Percentiles rank a stretch among this genome's conserved stretches.
phyloP scores from a whole-genome alignment of 2,888 invertebrate species.

The Platycnemis pennipes region DNA sequence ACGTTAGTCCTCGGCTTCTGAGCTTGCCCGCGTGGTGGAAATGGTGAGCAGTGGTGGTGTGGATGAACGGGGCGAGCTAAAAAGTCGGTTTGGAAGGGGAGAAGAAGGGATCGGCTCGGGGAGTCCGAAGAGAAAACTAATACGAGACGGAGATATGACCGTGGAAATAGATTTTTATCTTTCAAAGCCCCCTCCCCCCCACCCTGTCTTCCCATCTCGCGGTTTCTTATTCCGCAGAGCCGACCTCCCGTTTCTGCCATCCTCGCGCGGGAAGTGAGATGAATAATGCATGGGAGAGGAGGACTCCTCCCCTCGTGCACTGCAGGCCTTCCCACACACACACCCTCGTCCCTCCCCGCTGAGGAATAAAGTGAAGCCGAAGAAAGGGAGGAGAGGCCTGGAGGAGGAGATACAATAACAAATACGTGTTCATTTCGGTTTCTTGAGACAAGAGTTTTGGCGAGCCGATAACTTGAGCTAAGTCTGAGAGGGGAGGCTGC shows the following conservation, averaged over 20 bases:
- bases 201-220: neutral
- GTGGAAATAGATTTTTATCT: conserved; percentile 66
- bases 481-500: neutral
- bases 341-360: neutral
- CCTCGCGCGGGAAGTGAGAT: neutral
- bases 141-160: neutral
- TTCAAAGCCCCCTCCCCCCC: conserved; percentile 14
- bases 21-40: neutral
- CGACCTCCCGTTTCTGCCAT: neutral
- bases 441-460: neutral
- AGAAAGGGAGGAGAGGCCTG: neutral
- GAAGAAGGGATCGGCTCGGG: neutral
- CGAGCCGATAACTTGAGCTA: neutral
- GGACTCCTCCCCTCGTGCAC: neutral
- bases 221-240: conserved; percentile 46
- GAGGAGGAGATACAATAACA: conserved; percentile 43
- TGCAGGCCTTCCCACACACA: neutral
- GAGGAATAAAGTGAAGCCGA: neutral
- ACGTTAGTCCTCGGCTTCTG: neutral
- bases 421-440: conserved; percentile 54
- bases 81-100: neutral
- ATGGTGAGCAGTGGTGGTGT: neutral
- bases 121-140: neutral
- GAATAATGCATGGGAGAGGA: conserved; percentile 44
- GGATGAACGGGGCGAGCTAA: neutral